These are phyloP conservation scores for Onychostoma macrolepis DNA, from an alignment of 2,113 vertebrate species.

Conservation along the genomic window DNA sequence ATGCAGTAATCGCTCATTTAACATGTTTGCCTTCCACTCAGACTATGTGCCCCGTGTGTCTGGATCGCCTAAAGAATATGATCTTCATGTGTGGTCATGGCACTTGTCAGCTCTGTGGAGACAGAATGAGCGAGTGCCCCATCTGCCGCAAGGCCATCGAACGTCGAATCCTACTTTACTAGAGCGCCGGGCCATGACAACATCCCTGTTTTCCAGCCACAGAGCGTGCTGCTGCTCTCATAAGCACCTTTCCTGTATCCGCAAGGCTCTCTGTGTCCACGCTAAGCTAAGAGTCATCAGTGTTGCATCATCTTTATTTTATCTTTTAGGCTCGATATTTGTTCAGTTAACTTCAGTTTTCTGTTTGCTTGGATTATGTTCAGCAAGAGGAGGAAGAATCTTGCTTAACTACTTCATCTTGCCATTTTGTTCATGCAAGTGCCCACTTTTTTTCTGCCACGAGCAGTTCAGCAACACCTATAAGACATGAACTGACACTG, in stretches of 20 bases:
- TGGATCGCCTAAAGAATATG: constrained; percentile 99
- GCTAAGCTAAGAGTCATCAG: constrained; percentile 50
- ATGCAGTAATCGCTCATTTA: background rate
- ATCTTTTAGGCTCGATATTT: background rate
- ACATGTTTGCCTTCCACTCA: constrained; percentile 65
- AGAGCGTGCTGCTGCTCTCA: constrained; percentile 15
- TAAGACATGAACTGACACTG: background rate
- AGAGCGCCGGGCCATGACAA: constrained; percentile 54
- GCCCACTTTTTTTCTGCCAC: background rate
- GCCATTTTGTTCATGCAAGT: constrained; percentile 7
- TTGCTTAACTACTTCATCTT: background rate
- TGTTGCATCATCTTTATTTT: constrained; percentile 37
- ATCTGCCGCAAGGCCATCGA: constrained; percentile 99
- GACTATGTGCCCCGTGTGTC: constrained; percentile 98
- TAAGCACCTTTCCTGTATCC: constrained; percentile 15
- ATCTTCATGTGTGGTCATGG: constrained; percentile 99
- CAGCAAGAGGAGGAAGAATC: background rate
- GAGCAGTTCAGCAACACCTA: background rate
- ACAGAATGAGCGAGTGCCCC: constrained; percentile 98
- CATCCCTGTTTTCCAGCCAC: background rate
- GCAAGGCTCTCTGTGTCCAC: constrained; percentile 33
- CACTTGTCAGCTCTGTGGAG: constrained; percentile 96
- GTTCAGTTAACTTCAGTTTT: background rate
- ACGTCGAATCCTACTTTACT: constrained; percentile 96
- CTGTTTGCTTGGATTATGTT: constrained; percentile 19